These are phyloP conservation scores for Labroides dimidiatus DNA, from an alignment of 2,797 vertebrate genomes.

Conservation along the genomic window DNA sequence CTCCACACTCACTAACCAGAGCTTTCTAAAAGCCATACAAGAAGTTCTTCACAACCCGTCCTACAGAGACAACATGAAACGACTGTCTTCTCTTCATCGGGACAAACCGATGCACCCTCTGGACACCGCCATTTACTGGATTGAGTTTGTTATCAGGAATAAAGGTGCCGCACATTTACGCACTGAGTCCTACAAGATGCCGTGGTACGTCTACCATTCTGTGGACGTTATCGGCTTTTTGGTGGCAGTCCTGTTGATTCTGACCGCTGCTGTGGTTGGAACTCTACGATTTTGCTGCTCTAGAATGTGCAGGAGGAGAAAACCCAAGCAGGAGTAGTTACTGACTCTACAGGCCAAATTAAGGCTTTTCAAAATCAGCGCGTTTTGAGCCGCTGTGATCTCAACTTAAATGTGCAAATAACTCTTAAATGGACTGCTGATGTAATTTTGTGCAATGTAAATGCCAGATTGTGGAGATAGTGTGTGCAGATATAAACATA, in stretches of 20 bases:
- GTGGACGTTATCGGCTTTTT: constrained; percentile 76
- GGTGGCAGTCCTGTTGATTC: constrained; percentile 29
- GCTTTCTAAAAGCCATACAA: constrained; percentile 67
- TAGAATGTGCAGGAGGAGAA: constrained; percentile 65
- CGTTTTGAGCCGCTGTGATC: too few relatives aligned
- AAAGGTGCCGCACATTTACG: constrained; percentile 80
- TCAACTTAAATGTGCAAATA: too few relatives aligned
- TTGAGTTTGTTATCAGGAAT: constrained; percentile 81
- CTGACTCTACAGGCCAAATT: constrained; percentile 1
- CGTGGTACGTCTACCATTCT: constrained; percentile 79
- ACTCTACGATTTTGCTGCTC: constrained; percentile 63
- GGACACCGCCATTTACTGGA: constrained; percentile 79
- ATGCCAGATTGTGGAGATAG: too few relatives aligned
- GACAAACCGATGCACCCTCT: constrained; percentile 73
- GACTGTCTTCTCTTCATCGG: constrained; percentile 73
- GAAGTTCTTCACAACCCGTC: constrained; percentile 75
- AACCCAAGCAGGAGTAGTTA: constrained; percentile 77
- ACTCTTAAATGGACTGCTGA: too few relatives aligned
- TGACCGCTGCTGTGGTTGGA: constrained; percentile 41
- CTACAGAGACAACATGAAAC: constrained; percentile 77
- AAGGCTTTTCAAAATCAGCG: too few relatives aligned
- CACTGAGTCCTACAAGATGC: constrained; percentile 80
- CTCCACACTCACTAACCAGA: constrained; percentile 58
- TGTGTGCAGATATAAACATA: too few relatives aligned
- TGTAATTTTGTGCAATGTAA: too few relatives aligned